Conservation (phyloP, 2,797 vertebrate genomes). For the Semotilus atromaculatus region DNA sequence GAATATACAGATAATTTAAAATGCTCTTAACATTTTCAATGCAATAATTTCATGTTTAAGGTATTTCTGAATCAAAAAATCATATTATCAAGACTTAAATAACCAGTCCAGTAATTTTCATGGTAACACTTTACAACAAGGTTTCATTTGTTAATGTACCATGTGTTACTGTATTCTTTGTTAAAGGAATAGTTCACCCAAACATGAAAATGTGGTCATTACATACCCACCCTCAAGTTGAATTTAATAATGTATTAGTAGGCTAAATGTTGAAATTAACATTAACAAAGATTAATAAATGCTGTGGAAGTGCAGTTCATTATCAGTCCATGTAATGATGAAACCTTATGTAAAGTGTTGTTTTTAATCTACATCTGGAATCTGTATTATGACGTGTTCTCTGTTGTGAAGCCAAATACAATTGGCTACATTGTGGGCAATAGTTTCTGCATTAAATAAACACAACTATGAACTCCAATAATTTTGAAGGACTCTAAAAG, state of each 20-base stretch:
- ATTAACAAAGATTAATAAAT: too few relatives aligned
- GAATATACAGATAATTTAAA: background rate
- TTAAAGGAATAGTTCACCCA: too few relatives aligned
- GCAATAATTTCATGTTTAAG: background rate
- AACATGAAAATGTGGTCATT: too few relatives aligned
- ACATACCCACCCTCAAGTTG: too few relatives aligned
- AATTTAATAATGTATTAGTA: too few relatives aligned
- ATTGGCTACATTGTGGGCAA: background rate
- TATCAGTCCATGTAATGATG: too few relatives aligned
- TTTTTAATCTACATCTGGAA: background rate
- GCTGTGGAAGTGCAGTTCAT: too few relatives aligned
- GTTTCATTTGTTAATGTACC: too few relatives aligned
- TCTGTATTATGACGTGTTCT: background rate
- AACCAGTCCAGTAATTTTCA: background rate
- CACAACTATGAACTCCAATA: background rate
- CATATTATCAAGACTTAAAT: background rate
- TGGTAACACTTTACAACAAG: too few relatives aligned
- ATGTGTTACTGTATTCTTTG: too few relatives aligned
- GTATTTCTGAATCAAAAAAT: background rate
- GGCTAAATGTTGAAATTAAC: too few relatives aligned
- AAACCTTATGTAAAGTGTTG: too few relatives aligned
- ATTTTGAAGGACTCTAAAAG: conserved; percentile 3
- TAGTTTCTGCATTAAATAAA: conserved; percentile 1
- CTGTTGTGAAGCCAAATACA: background rate
- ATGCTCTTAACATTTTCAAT: background rate